Percentiles rank a stretch among this genome's conserved stretches.
Evolutionary conservation across 2,113 vertebrate species (phyloP).

Genomic region (Equus quagga): DNA sequence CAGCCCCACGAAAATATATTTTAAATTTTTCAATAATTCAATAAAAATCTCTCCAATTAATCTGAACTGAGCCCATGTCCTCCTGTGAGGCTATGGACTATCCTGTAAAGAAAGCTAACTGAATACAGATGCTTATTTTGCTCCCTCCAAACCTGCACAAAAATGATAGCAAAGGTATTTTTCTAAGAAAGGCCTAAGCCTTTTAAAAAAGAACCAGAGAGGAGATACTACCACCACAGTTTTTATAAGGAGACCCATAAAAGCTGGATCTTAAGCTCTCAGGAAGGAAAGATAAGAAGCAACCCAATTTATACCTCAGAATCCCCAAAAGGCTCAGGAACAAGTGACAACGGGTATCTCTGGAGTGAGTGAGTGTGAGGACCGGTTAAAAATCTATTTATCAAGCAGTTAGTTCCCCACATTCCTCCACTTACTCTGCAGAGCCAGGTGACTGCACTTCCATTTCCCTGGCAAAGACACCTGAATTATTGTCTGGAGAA

Average conservation of each 20-base stretch:
- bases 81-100: neutral
- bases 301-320: constrained; percentile 26
- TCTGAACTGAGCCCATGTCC: neutral
- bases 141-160: neutral
- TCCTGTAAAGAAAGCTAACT: neutral
- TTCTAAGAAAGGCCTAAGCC: neutral
- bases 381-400: neutral
- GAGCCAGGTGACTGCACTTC: neutral
- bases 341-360: neutral
- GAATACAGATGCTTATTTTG: constrained; percentile 26
- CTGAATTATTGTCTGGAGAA: neutral
- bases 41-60: neutral
- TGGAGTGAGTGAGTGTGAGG: neutral
- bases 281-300: neutral
- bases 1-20: neutral
- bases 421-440: neutral
- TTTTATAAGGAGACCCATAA: neutral
- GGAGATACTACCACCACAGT: neutral
- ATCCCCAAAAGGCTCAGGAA: neutral
- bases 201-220: neutral
- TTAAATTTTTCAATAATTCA: constrained; percentile 29
- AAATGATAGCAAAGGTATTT: neutral
- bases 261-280: neutral
- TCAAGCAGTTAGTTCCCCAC: neutral
- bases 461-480: neutral